phyloP scores from a whole-genome alignment of 2,113 vertebrate genomes.

The Chaetodon auriga region DNA sequence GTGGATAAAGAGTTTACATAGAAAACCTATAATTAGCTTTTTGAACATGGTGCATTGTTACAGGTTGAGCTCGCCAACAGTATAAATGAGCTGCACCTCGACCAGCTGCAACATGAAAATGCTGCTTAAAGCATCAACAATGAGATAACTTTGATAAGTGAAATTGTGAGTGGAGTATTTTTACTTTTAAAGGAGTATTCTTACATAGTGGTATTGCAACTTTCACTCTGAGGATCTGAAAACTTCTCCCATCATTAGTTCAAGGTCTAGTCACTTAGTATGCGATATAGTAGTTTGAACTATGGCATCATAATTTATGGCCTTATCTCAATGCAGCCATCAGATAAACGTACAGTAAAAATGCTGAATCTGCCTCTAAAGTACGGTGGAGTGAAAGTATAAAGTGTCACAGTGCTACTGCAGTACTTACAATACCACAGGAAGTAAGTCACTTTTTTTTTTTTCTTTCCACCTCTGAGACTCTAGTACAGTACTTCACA shows the following conservation, averaged over 20 bases:
- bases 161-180: too few relatives aligned
- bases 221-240: not conserved
- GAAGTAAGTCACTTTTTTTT: slow-evolving; percentile 9
- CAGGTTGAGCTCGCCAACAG: not conserved
- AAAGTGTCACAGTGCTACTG: not conserved
- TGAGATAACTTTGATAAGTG: not conserved
- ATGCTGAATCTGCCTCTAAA: not conserved
- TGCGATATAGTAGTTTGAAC: not conserved
- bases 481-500: slow-evolving; percentile 1
- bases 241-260: not conserved
- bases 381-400: not conserved
- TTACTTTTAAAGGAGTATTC: not conserved
- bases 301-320: not conserved
- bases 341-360: not conserved
- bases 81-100: not conserved
- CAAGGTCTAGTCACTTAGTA: not conserved
- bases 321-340: not conserved
- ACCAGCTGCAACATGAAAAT: not conserved
- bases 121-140: not conserved
- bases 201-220: not conserved
- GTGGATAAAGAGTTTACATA: not conserved
- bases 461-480: not conserved
- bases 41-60: not conserved
- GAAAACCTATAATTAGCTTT: not conserved
- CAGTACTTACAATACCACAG: not conserved